phyloP scores from a whole-genome alignment of 1,140 invertebrate species.

The Leptinotarsa lineolata region DNA sequence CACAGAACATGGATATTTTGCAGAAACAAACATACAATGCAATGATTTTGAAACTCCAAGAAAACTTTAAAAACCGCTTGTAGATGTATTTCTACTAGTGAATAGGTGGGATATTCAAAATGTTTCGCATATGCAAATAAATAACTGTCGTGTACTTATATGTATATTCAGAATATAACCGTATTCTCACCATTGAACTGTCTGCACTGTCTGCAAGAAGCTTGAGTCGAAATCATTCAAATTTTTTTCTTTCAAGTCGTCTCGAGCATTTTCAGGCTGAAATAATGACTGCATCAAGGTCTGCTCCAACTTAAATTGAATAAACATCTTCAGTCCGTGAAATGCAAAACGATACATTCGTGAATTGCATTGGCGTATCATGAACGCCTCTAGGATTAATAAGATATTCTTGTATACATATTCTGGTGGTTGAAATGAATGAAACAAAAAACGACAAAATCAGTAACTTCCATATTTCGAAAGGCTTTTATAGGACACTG shows the following conservation, averaged over 20 bases:
- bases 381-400: not conserved
- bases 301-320: slow-evolving; percentile 3
- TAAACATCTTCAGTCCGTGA: not conserved
- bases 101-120: slow-evolving; percentile 8
- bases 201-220: not conserved
- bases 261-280: slow-evolving; percentile 4
- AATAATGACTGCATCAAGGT: slow-evolving; percentile 8
- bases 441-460: no score
- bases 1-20: no score
- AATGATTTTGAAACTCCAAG: not conserved
- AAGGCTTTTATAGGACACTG: no score
- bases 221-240: not conserved
- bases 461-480: no score
- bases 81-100: not conserved
- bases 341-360: not conserved
- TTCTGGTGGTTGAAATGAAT: no score
- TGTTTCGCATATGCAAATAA: not conserved
- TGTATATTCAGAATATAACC: slow-evolving; percentile 8
- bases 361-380: not conserved
- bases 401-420: no score
- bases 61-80: not conserved
- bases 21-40: no score
- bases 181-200: slow-evolving; percentile 8
- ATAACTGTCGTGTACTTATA: not conserved
- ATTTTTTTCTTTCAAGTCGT: not conserved